Percentiles rank a stretch among this genome's conserved stretches.
Conservation (phyloP, 2,888 invertebrate genomes). For the Drosophila sordidula region DNA sequence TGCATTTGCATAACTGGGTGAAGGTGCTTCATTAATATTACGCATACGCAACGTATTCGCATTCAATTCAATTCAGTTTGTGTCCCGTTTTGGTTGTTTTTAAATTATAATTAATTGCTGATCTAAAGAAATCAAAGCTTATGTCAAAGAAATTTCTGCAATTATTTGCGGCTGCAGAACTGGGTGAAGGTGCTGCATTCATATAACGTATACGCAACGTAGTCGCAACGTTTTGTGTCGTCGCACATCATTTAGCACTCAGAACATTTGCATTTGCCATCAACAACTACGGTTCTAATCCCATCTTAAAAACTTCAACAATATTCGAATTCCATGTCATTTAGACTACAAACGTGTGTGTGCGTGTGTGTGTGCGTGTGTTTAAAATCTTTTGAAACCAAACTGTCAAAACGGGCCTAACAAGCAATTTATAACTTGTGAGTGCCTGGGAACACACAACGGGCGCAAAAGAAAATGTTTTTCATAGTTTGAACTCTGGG, state of each 20-base stretch:
- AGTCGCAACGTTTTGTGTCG: not conserved
- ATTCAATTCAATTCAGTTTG: no score
- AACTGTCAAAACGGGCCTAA: slow-evolving; percentile 41
- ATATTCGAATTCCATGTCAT: slow-evolving; percentile 1
- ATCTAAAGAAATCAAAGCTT: no score
- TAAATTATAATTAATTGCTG: no score
- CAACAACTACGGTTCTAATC: not conserved
- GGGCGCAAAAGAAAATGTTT: slow-evolving; percentile 21
- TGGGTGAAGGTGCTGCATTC: slow-evolving; percentile 4
- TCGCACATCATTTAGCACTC: slow-evolving; percentile 7
- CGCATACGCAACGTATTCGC: not conserved
- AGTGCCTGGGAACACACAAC: slow-evolving; percentile 15
- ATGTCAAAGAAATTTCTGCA: no score
- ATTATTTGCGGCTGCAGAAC: no score
- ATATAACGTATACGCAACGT: slow-evolving; percentile 2
- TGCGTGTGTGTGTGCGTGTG: not conserved
- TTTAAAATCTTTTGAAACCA: slow-evolving; percentile 40
- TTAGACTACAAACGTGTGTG: not conserved
- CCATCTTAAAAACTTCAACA: slow-evolving; percentile 4
- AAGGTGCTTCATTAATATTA: slow-evolving; percentile 6
- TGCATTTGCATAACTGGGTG: not conserved
- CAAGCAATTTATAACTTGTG: slow-evolving; percentile 49
- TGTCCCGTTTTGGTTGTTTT: no score
- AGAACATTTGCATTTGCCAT: slow-evolving; percentile 15
- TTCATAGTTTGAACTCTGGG: slow-evolving; percentile 32